phyloP scores from a whole-genome alignment of 2,888 invertebrate species.

The Linnaemya tessellans region DNA sequence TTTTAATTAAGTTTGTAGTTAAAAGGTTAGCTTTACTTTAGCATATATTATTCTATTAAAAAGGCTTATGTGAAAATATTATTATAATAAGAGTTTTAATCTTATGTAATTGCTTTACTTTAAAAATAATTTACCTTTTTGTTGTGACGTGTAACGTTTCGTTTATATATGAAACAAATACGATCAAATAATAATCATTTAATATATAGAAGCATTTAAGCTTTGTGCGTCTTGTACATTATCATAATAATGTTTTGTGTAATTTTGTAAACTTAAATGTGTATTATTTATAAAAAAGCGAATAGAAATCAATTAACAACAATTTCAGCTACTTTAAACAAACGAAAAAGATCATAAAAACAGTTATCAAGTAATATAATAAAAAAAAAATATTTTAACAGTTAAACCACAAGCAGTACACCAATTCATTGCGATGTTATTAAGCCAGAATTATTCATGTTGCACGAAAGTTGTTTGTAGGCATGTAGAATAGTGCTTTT shows the following conservation, averaged over 20 bases:
- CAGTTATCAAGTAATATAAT: background rate
- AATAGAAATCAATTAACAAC: conserved; percentile 40
- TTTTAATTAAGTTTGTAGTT: conserved; percentile 35
- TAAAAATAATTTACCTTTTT: conserved; percentile 61
- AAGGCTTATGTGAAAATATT: background rate
- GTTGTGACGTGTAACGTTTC: conserved; percentile 50
- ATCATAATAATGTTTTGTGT: conserved; percentile 56
- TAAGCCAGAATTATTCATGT: background rate
- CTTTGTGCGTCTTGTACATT: conserved; percentile 61
- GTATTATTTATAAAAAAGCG: conserved; percentile 63
- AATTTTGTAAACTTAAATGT: conserved; percentile 62
- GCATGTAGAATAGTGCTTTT: too few relatives aligned
- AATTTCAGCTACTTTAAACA: conserved; percentile 36
- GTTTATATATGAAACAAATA: conserved; percentile 82
- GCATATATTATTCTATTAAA: conserved; percentile 1
- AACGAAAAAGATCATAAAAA: conserved; percentile 9
- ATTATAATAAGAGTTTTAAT: conserved; percentile 29
- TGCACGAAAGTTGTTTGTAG: too few relatives aligned
- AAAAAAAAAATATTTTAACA: conserved; percentile 17
- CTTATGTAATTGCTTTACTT: conserved; percentile 43
- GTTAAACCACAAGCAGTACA: conserved; percentile 27
- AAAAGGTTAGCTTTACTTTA: conserved; percentile 34
- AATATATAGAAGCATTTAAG: conserved; percentile 77
- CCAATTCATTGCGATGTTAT: background rate
- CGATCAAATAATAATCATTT: conserved; percentile 83